These are phyloP conservation scores for Condylostylus longicornis DNA, from an alignment of 1,140 invertebrate genomes.

Conservation along the genomic window DNA sequence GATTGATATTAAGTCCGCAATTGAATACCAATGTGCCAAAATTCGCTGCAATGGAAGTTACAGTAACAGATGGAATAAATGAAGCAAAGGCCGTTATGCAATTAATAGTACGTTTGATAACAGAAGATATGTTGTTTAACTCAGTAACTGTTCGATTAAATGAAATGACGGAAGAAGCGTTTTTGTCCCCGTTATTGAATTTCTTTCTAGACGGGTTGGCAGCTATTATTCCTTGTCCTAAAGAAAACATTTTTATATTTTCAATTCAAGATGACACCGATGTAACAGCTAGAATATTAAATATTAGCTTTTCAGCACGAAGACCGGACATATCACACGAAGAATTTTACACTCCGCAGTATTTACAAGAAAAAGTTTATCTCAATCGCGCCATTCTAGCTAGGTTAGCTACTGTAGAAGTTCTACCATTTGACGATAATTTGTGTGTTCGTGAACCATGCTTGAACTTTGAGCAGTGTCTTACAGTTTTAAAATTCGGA, in stretches of 20 bases:
- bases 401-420: slow-evolving; percentile 73
- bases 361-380: slow-evolving; percentile 85
- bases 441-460: slow-evolving; percentile 92
- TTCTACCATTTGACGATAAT: slow-evolving; percentile 93
- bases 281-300: slow-evolving; percentile 71
- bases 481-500: slow-evolving; percentile 83
- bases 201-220: slow-evolving; percentile 86
- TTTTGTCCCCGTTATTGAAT: slow-evolving; percentile 76
- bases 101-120: slow-evolving; percentile 75
- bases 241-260: slow-evolving; percentile 86
- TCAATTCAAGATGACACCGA: slow-evolving; percentile 87
- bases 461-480: slow-evolving; percentile 86
- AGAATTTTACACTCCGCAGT: slow-evolving; percentile 75
- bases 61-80: slow-evolving; percentile 80
- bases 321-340: slow-evolving; percentile 59
- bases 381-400: slow-evolving; percentile 74
- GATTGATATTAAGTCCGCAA: slow-evolving; percentile 75
- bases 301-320: slow-evolving; percentile 86
- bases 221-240: slow-evolving; percentile 79
- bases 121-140: slow-evolving; percentile 87
- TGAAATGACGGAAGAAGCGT: slow-evolving; percentile 85
- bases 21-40: slow-evolving; percentile 93
- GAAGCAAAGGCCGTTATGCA: slow-evolving; percentile 82
- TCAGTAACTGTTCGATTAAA: slow-evolving; percentile 86
- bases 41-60: slow-evolving; percentile 84